Percentiles rank a stretch among this genome's conserved stretches.
phyloP scores from a whole-genome alignment of 2,797 vertebrate genomes.

The Manis crassicaudata region DNA sequence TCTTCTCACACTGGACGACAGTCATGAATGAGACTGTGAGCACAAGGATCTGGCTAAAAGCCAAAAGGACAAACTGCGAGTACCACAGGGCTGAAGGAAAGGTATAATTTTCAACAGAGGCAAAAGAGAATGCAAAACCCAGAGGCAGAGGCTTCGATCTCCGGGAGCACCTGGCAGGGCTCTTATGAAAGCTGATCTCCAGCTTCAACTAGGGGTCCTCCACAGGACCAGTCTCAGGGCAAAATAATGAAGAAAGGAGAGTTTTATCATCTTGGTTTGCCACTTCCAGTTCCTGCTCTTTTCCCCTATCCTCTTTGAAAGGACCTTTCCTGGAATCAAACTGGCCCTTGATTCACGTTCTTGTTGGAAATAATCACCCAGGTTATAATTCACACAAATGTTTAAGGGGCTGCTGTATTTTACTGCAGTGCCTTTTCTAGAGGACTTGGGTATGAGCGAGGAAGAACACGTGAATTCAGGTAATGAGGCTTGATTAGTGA shows the following conservation, averaged over 20 bases:
- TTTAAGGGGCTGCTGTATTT: neutral
- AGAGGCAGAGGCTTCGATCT: neutral
- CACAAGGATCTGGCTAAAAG: neutral
- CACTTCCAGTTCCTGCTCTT: neutral
- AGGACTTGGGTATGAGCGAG: constrained; percentile 22
- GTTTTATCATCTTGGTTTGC: neutral
- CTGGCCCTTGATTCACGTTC: neutral
- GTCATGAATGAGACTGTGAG: constrained; percentile 2
- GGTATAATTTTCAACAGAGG: neutral
- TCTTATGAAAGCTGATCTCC: neutral
- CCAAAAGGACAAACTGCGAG: constrained; percentile 4
- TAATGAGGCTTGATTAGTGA: constrained; percentile 6
- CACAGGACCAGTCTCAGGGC: neutral
- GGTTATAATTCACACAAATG: neutral
- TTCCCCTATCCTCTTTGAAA: neutral
- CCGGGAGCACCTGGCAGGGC: neutral
- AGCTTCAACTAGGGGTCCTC: neutral
- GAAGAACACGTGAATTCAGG: neutral
- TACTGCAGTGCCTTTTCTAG: neutral
- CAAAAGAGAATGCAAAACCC: neutral
- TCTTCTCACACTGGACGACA: constrained; percentile 40
- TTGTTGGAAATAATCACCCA: neutral
- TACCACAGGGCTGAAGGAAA: neutral
- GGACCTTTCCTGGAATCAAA: neutral
- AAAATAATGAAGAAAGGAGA: neutral